phyloP scores from a whole-genome alignment of 1,140 invertebrate genomes.

The Aphidius gifuensis region DNA sequence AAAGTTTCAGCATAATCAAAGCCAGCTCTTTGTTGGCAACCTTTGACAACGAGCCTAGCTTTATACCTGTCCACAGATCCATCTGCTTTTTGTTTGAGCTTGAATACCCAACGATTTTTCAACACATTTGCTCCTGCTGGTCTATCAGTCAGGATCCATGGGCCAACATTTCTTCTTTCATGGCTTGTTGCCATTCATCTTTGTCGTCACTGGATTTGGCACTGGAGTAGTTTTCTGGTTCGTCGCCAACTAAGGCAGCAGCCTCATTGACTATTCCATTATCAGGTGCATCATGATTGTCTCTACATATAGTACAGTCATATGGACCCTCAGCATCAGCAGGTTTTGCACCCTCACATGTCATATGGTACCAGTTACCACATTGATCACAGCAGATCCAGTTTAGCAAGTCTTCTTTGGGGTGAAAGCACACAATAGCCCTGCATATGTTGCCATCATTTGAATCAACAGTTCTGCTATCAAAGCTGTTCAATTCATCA shows the following conservation, averaged over 20 bases:
- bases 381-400: too few species aligned
- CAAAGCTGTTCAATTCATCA: too few species aligned
- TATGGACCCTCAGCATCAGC: too few species aligned
- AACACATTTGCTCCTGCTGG: not conserved
- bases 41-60: conserved; percentile 12
- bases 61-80: not conserved
- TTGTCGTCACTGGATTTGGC: not conserved
- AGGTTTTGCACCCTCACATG: too few species aligned
- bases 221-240: not conserved
- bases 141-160: conserved; percentile 4
- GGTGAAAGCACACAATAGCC: too few species aligned
- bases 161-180: conserved; percentile 2
- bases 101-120: conserved; percentile 10
- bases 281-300: too few species aligned
- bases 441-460: too few species aligned
- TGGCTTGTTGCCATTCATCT: conserved; percentile 3
- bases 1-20: conserved; percentile 15
- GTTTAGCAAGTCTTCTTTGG: too few species aligned
- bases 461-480: too few species aligned
- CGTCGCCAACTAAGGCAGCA: not conserved
- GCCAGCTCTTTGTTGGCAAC: conserved; percentile 8
- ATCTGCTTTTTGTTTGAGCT: not conserved
- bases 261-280: not conserved
- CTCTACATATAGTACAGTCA: too few species aligned
- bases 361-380: too few species aligned